phyloP scores from a whole-genome alignment of 2,797 vertebrate genomes.

The Smutsia gigantea region DNA sequence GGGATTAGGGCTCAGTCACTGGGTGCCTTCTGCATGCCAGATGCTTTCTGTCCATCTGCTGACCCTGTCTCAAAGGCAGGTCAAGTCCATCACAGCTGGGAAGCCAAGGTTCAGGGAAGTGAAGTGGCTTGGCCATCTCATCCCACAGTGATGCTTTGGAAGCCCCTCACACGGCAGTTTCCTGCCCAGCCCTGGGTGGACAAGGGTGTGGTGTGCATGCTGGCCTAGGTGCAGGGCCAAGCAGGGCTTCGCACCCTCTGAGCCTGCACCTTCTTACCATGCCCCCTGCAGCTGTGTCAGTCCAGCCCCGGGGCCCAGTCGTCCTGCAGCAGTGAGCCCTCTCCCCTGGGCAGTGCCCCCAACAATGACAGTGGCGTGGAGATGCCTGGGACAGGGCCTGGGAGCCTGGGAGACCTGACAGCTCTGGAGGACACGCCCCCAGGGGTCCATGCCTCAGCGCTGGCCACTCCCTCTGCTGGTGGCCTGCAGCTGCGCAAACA shows the following conservation, averaged over 20 bases:
- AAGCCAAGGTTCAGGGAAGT: background rate
- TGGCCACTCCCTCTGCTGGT: conserved; percentile 88
- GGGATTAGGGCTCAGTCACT: background rate
- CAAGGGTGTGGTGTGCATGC: background rate
- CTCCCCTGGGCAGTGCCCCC: conserved; percentile 96
- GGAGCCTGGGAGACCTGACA: conserved; percentile 97
- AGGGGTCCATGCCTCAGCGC: conserved; percentile 93
- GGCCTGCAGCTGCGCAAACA: conserved; percentile 96
- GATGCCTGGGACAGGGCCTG: conserved; percentile 95
- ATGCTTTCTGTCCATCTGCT: background rate
- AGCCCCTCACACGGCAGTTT: background rate
- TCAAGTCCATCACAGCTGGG: background rate
- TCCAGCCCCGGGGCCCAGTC: conserved; percentile 98
- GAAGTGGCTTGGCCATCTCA: background rate
- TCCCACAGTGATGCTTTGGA: background rate
- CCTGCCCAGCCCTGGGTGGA: background rate
- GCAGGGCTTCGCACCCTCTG: background rate
- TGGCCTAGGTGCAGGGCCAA: background rate
- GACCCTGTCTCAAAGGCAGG: background rate
- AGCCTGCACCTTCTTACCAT: background rate
- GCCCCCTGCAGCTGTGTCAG: conserved; percentile 93
- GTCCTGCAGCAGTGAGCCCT: conserved; percentile 98
- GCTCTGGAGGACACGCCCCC: conserved; percentile 92
- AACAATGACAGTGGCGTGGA: conserved; percentile 99
- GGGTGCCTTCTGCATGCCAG: background rate